A percentile compares a stretch with the other conserved stretches of the same genome.
These are phyloP conservation scores for Pyrrhia umbra DNA, from an alignment of 2,888 invertebrate genomes.

Conservation along the genomic window DNA sequence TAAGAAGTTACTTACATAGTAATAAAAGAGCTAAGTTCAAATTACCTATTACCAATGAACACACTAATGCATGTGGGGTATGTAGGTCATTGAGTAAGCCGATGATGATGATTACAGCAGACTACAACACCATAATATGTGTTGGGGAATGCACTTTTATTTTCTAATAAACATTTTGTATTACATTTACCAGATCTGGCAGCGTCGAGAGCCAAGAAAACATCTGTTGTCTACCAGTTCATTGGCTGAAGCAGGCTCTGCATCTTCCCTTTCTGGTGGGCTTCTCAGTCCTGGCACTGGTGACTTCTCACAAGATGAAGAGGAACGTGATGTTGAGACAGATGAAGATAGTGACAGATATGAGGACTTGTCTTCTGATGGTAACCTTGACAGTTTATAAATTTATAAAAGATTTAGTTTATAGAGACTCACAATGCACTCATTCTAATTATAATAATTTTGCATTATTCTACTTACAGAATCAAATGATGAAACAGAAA, in stretches of 20 bases:
- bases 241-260: conserved; percentile 95
- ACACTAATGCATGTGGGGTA: no score
- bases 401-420: background rate
- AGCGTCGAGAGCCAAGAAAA: conserved; percentile 95
- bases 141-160: no score
- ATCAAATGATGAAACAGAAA: conserved; percentile 92
- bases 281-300: conserved; percentile 95
- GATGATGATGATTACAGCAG: no score
- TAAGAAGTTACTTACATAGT: no score
- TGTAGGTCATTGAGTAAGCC: no score
- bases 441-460: background rate
- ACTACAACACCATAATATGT: no score
- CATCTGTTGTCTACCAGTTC: conserved; percentile 96
- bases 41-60: no score
- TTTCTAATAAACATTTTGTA: background rate
- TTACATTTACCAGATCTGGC: conserved; percentile 92
- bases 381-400: conserved; percentile 68
- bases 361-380: conserved; percentile 96
- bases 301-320: conserved; percentile 95
- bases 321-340: conserved; percentile 92
- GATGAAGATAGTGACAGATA: conserved; percentile 97
- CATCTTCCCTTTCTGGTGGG: conserved; percentile 95
- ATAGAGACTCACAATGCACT: background rate
- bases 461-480: conserved; percentile 78
- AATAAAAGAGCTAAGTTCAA: no score